Evolutionary conservation across 2,113 vertebrate genomes (phyloP).

Genomic region (Natator depressus): DNA sequence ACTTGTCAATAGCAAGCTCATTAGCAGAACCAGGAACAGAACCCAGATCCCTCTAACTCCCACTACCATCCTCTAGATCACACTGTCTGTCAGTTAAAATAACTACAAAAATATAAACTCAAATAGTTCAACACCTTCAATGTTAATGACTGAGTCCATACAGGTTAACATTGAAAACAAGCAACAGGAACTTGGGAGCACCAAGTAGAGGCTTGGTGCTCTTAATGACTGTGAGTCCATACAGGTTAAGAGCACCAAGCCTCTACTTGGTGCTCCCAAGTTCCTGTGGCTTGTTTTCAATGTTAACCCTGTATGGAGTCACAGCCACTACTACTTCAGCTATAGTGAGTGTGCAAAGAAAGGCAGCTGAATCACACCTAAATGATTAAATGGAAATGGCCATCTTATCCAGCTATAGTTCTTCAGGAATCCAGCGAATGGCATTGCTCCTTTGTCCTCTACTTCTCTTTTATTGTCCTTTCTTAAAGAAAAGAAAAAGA

Average conservation of each 20-base stretch:
- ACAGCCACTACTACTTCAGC: not conserved
- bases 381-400: conserved; percentile 2
- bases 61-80: not conserved
- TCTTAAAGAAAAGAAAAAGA: not conserved
- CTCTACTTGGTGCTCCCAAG: too few relatives aligned
- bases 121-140: not conserved
- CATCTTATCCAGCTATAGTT: conserved; percentile 37
- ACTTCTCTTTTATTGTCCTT: not conserved
- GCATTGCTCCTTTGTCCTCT: conserved; percentile 67
- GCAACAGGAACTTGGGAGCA: too few relatives aligned
- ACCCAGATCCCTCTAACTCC: not conserved
- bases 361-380: conserved; percentile 1
- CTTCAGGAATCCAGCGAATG: conserved; percentile 1
- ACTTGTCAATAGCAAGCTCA: not conserved
- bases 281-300: not conserved
- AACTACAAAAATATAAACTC: not conserved
- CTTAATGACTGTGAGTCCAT: too few relatives aligned
- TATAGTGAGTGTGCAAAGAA: not conserved
- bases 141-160: too few relatives aligned
- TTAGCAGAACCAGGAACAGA: not conserved
- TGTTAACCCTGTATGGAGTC: not conserved
- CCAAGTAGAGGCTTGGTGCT: too few relatives aligned
- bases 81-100: not conserved
- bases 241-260: not conserved
- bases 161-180: too few relatives aligned